Percentiles rank a stretch among this genome's conserved stretches.
Conservation (phyloP, 2,113 vertebrate genomes). For the Ceuthmochares aereus region DNA sequence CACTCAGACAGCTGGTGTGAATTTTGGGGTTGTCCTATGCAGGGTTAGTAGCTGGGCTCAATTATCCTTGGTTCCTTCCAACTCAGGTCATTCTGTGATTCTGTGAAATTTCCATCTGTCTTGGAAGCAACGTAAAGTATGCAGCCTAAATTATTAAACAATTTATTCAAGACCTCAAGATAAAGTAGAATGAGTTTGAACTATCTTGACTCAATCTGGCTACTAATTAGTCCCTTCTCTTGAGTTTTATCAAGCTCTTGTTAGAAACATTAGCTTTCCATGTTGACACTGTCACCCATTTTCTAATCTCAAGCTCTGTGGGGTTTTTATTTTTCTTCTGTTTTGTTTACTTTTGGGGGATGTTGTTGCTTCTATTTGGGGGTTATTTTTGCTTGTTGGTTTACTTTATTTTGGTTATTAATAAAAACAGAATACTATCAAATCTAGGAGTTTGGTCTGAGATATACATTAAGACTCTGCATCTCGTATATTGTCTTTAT, state of each 20-base stretch:
- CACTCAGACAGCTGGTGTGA: no score
- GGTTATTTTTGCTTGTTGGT: background rate
- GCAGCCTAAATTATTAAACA: background rate
- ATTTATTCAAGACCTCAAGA: background rate
- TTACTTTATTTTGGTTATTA: background rate
- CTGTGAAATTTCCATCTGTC: background rate
- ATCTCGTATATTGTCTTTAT: background rate
- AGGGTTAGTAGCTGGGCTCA: no score
- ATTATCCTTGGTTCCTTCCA: no score
- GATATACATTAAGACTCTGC: background rate
- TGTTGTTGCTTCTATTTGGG: background rate
- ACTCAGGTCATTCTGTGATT: no score
- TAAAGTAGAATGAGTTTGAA: background rate
- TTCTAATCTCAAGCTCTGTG: background rate
- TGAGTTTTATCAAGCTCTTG: background rate
- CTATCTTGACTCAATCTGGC: background rate
- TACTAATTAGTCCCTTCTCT: background rate
- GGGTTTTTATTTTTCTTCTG: background rate
- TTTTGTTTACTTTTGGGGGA: background rate
- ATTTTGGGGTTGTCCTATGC: no score
- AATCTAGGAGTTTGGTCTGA: background rate
- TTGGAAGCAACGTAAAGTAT: background rate
- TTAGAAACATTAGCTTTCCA: background rate
- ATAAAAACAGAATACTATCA: background rate
- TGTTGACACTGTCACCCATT: background rate